phyloP scores from a whole-genome alignment of 2,113 vertebrate genomes.

The Ageneiosus marmoratus region DNA sequence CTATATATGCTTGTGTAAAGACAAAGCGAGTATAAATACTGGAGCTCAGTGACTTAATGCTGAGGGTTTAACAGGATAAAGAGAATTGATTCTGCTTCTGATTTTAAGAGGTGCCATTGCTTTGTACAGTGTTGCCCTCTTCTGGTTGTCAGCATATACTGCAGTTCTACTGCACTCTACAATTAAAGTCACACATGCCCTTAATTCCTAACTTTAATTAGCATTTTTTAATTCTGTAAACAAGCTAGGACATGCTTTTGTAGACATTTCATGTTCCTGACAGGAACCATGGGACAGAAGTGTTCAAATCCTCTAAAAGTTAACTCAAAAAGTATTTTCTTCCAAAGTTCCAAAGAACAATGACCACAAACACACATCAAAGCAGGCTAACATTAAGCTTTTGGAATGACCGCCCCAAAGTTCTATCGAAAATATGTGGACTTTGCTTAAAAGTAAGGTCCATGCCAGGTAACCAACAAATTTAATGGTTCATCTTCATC shows the following conservation, averaged over 20 bases:
- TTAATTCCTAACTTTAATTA: constrained; percentile 8
- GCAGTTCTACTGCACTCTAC: background rate
- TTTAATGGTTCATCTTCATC: too few species aligned
- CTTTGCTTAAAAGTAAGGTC: too few species aligned
- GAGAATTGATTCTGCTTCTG: constrained; percentile 4
- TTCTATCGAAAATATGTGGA: too few species aligned
- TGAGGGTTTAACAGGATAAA: constrained; percentile 39
- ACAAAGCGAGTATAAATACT: background rate
- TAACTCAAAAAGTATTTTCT: background rate
- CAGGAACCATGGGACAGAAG: background rate
- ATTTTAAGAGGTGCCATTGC: constrained; percentile 15
- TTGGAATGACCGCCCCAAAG: too few species aligned
- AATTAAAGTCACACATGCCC: background rate
- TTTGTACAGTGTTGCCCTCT: constrained; percentile 45
- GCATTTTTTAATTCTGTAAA: background rate
- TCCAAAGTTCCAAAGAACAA: too few species aligned
- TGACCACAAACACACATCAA: too few species aligned
- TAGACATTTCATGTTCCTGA: background rate
- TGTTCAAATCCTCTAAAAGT: background rate
- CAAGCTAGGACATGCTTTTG: background rate
- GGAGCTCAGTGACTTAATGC: constrained; percentile 2
- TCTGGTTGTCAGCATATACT: constrained; percentile 19
- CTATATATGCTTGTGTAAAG: background rate
- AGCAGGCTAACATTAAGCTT: too few species aligned
- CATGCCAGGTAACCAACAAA: too few species aligned